These are phyloP conservation scores for Sisor rabdophorus DNA, from an alignment of 2,113 vertebrate genomes.

Conservation along the genomic window DNA sequence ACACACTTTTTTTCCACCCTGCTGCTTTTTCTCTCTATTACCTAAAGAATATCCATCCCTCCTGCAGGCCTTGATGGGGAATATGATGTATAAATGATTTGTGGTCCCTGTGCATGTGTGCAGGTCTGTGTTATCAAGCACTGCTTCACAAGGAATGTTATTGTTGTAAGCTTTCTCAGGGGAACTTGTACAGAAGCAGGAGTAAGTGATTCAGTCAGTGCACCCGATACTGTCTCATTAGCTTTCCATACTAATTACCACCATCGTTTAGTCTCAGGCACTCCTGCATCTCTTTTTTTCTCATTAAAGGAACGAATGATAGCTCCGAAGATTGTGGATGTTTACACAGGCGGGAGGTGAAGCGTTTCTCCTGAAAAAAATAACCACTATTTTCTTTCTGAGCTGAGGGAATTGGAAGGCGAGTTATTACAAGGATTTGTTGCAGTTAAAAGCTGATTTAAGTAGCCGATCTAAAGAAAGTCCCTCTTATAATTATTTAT, in stretches of 20 bases:
- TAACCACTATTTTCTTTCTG: constrained; percentile 5
- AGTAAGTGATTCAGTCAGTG: constrained; percentile 36
- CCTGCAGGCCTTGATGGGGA: background rate
- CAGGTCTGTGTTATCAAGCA: constrained; percentile 21
- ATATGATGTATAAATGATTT: constrained; percentile 3
- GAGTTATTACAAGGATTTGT: constrained; percentile 33
- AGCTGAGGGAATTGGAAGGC: constrained; percentile 8
- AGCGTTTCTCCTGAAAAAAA: constrained; percentile 22
- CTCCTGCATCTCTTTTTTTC: background rate
- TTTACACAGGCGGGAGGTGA: constrained; percentile 27
- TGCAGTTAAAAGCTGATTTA: constrained; percentile 31
- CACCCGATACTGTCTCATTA: constrained; percentile 38
- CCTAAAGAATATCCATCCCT: constrained; percentile 5
- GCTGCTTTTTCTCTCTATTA: constrained; percentile 11
- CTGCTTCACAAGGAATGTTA: constrained; percentile 3
- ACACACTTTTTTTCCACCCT: background rate
- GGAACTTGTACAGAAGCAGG: constrained; percentile 19
- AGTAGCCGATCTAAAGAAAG: background rate
- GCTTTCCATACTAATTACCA: constrained; percentile 24
- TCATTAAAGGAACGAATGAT: constrained; percentile 18
- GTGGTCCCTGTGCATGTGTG: constrained; percentile 3
- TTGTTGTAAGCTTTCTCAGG: constrained; percentile 11
- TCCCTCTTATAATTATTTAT: background rate
- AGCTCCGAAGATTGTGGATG: background rate
- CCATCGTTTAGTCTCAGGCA: background rate